These are phyloP conservation scores for Catharus fuscescens DNA, from an alignment of 2,113 vertebrate species.

Conservation along the genomic window DNA sequence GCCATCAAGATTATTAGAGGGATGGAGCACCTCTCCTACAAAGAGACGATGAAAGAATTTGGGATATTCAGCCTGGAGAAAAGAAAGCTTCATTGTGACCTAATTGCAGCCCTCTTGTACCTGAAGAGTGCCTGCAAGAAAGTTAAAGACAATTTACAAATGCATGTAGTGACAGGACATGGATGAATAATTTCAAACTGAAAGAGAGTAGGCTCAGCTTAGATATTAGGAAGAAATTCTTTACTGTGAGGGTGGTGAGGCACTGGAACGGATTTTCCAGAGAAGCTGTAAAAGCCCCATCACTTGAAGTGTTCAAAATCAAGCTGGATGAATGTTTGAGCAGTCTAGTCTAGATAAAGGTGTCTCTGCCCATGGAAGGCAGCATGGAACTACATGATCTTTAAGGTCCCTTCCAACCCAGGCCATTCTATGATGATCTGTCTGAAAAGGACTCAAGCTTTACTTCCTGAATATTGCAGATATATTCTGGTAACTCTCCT, in stretches of 20 bases:
- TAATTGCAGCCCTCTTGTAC: neutral
- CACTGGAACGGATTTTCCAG: neutral
- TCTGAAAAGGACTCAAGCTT: neutral
- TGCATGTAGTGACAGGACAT: neutral
- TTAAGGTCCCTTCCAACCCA: neutral
- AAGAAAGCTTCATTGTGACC: neutral
- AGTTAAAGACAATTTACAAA: neutral
- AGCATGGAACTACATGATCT: fast-evolving
- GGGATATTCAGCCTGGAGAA: neutral
- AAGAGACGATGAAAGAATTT: neutral
- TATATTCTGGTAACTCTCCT: neutral
- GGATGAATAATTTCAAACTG: neutral
- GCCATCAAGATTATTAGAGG: neutral
- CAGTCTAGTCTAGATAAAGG: neutral
- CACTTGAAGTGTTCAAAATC: neutral
- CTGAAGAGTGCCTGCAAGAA: neutral
- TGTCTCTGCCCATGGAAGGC: neutral
- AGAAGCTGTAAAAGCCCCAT: neutral
- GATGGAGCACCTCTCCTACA: neutral
- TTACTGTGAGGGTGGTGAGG: neutral
- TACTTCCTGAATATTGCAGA: neutral
- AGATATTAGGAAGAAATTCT: neutral
- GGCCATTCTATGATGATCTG: neutral
- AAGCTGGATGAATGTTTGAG: neutral
- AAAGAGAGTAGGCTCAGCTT: neutral